Percentiles rank a stretch among this genome's conserved stretches.
These are phyloP conservation scores for Lycaon pictus DNA, from an alignment of 2,113 vertebrate genomes.

Conservation along the genomic window DNA sequence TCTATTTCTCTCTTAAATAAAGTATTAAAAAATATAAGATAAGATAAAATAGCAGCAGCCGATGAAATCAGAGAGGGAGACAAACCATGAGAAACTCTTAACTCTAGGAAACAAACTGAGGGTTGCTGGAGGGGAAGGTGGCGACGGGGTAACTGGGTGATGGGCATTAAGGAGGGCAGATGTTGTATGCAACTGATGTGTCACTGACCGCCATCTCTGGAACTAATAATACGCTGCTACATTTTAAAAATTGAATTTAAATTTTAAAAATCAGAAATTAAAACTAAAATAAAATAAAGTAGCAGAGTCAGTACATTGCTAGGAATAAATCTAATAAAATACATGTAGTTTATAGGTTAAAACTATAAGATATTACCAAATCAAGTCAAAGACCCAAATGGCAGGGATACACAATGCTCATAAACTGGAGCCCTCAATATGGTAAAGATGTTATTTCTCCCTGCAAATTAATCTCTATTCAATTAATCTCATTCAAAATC, in stretches of 20 bases:
- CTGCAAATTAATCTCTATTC: background rate
- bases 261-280: background rate
- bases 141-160: background rate
- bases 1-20: too few relatives aligned
- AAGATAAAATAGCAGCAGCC: background rate
- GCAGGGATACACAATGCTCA: background rate
- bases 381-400: background rate
- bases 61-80: background rate
- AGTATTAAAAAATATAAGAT: too few relatives aligned
- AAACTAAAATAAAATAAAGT: too few relatives aligned
- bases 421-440: background rate
- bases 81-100: background rate
- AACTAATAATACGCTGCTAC: background rate
- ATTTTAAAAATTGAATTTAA: background rate
- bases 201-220: background rate
- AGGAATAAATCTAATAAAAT: background rate
- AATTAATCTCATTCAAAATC: conserved; percentile 3
- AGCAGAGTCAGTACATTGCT: background rate
- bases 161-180: background rate
- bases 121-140: background rate
- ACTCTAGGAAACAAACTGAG: background rate
- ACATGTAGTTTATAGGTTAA: background rate
- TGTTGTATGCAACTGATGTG: background rate
- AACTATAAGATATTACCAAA: background rate
- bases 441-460: background rate